These are phyloP conservation scores for Drosophila ohnishii DNA, from an alignment of 1,140 invertebrate species.

Conservation along the genomic window DNA sequence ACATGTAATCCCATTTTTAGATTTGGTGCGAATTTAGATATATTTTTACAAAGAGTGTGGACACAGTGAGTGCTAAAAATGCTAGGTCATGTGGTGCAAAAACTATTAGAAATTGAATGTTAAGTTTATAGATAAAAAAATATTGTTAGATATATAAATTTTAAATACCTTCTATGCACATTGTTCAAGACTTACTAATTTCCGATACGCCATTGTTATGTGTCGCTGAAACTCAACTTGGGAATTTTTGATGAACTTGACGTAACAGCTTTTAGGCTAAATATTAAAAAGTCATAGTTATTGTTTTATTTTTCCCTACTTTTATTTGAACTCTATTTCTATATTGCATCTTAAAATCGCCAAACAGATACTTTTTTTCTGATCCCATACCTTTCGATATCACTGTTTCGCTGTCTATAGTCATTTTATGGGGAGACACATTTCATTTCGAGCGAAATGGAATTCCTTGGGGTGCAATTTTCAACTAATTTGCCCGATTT, in stretches of 20 bases:
- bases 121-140: background rate
- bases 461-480: constrained; percentile 62
- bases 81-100: background rate
- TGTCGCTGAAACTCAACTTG: background rate
- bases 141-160: background rate
- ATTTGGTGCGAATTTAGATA: constrained; percentile 27
- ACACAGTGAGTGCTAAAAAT: constrained; percentile 42
- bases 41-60: constrained; percentile 42
- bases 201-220: no score
- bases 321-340: background rate
- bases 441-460: constrained; percentile 42
- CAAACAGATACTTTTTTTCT: no score
- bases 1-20: constrained; percentile 60
- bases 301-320: background rate
- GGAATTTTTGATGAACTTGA: background rate
- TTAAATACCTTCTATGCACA: background rate
- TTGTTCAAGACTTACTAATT: no score
- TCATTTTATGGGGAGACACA: constrained; percentile 41
- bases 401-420: constrained; percentile 22
- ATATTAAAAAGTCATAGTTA: background rate
- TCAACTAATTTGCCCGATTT: constrained; percentile 52
- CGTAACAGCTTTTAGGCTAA: background rate
- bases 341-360: background rate
- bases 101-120: background rate
- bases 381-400: constrained; percentile 3